Conservation (phyloP, 2,888 invertebrate species). For the Oxyscelio sp. region DNA sequence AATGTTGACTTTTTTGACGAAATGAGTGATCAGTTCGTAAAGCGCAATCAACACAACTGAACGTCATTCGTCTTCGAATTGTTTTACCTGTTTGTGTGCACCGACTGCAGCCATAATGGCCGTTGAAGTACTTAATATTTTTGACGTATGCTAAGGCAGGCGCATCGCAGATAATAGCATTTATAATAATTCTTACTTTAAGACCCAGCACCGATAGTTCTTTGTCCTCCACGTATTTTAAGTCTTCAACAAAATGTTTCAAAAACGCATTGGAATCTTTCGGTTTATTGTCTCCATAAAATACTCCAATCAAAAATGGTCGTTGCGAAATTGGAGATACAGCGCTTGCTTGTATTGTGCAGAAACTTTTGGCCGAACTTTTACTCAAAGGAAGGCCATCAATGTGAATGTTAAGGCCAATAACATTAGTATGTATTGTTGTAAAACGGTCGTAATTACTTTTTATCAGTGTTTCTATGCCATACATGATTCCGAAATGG, state of each 20-base stretch:
- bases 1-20: conserved; percentile 10
- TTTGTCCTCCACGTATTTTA: conserved; percentile 4
- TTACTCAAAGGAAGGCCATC: conserved; percentile 20
- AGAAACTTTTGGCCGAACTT: conserved; percentile 9
- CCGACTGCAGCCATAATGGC: conserved; percentile 18
- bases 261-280: conserved; percentile 17
- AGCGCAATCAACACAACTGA: not conserved
- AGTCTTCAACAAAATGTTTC: conserved; percentile 11
- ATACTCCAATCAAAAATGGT: too few species aligned
- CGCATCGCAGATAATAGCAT: conserved; percentile 43
- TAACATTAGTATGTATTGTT: not conserved
- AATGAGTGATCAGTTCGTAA: conserved; percentile 29
- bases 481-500: too few species aligned
- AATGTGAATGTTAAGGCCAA: conserved; percentile 25
- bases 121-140: conserved; percentile 44
- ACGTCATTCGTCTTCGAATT: conserved; percentile 34
- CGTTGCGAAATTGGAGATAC: conserved; percentile 2
- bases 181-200: not conserved
- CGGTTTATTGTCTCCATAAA: conserved; percentile 24
- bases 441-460: not conserved
- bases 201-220: not conserved
- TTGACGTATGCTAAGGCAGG: conserved; percentile 25
- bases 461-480: not conserved
- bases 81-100: conserved; percentile 30
- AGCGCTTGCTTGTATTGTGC: conserved; percentile 23